Evolutionary conservation across 2,888 invertebrate genomes (phyloP), one percentile per base, ranked within the genome.

Genomic region (Lithophane semibrunnea): DNA sequence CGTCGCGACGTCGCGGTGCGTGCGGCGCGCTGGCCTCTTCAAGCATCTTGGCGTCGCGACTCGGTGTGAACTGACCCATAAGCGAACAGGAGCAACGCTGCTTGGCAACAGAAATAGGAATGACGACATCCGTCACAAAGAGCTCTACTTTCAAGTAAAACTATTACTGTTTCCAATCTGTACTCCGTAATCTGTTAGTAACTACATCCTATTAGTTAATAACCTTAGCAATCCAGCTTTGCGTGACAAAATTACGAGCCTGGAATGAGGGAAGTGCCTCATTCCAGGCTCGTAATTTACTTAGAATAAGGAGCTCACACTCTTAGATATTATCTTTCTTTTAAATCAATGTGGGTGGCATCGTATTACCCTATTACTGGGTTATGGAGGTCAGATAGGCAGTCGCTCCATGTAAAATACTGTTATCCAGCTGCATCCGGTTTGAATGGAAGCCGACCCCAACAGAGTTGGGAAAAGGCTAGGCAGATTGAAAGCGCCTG

Each of bases 191-290:
- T 29, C 44, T 13, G n/a, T 56, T 16, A 9, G 49, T 52, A 52
- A 0, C n/a, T 37, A 69, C 42, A 4, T 56, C 47, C 1, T 42
- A 58, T 73, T 74, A 74, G 49, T 60, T 49, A 44, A 77, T 58
- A 65, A 56, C 37, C 18, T 12, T 47, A 54, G 66, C 29, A 56
- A 74, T 21, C 52, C 4, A 24, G 24, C n/a, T 0, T 24, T 64
- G 82, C 79, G 79, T 79, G 79, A 81, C 81, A 52, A 75, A 24
- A 21, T 4, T 67, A 67, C 79, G 74, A n/a, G n/a, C n/a, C n/a
- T n/a, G n/a, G n/a, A n/a, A n/a, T n/a, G n/a, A n/a, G n/a, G n/a
- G n/a, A n/a, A n/a, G n/a, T 73, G 12, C 24, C 49, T 65, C 63
- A 47, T 47, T 44, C 73, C 44, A 12, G 29, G 56, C 74, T 42